Evolutionary conservation across 2,797 vertebrate species (phyloP).

Genomic region (Sarcoramphus papa): DNA sequence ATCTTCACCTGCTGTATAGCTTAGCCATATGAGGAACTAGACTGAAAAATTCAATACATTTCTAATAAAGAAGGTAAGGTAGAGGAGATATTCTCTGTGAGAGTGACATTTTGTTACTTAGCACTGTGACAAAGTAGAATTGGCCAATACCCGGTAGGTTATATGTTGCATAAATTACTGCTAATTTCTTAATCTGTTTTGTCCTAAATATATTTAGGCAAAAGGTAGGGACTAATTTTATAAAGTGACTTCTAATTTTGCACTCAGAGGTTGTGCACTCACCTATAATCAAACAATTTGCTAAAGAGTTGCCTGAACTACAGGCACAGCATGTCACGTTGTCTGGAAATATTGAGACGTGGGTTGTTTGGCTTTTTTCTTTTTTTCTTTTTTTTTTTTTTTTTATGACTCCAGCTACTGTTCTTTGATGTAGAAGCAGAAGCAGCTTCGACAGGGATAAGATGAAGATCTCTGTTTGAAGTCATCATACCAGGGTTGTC

Average conservation of each 20-base stretch:
- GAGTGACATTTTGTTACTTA: neutral
- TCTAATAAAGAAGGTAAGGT: neutral
- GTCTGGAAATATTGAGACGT: neutral
- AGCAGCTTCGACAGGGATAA: neutral
- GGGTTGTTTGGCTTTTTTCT: rapidly evolving
- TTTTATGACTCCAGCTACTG: neutral
- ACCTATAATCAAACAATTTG: neutral
- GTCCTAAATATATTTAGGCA: neutral
- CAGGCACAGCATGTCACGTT: neutral
- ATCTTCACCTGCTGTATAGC: neutral
- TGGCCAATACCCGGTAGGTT: neutral
- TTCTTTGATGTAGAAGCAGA: neutral
- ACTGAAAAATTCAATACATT: neutral
- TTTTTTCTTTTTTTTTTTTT: neutral
- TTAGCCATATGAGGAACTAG: neutral
- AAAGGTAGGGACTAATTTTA: neutral
- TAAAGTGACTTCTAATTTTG: neutral
- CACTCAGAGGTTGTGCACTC: neutral
- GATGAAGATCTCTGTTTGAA: neutral
- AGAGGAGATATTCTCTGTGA: neutral
- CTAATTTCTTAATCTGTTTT: neutral
- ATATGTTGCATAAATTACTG: neutral
- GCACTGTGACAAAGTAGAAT: neutral
- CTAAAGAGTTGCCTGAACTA: neutral
- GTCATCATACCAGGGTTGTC: neutral